Conservation (phyloP, 2,888 invertebrate genomes). For the Doris montereyensis region DNA sequence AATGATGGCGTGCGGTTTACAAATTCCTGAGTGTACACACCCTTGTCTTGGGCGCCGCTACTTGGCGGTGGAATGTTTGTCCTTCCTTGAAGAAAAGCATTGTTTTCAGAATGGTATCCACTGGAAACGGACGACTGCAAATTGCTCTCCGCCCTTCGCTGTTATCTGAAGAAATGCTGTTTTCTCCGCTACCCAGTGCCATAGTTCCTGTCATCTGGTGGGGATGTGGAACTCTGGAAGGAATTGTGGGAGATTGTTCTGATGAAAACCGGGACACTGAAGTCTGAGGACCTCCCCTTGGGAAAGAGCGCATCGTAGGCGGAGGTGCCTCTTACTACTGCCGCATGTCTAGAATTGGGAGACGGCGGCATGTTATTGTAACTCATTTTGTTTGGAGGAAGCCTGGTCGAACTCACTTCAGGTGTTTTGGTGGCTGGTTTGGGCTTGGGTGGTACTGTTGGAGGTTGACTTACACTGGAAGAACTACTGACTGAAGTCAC, state of each 20-base stretch:
- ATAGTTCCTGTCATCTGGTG: background rate
- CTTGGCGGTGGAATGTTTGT: background rate
- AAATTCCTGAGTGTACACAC: constrained; percentile 45
- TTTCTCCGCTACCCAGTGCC: constrained; percentile 47
- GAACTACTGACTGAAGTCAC: too few relatives aligned
- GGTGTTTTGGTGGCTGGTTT: background rate
- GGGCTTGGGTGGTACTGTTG: background rate
- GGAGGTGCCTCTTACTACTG: background rate
- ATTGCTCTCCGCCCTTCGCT: constrained; percentile 51
- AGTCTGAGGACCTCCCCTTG: background rate
- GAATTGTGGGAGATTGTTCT: background rate
- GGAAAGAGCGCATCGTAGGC: constrained; percentile 39
- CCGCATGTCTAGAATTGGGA: background rate
- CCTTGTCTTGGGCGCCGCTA: constrained; percentile 37
- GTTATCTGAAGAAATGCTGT: constrained; percentile 53
- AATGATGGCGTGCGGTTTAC: constrained; percentile 48
- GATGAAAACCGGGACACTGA: background rate
- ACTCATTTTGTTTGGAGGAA: background rate
- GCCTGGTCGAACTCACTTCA: background rate
- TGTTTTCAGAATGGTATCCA: constrained; percentile 49
- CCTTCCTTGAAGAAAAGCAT: background rate
- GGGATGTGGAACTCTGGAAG: background rate
- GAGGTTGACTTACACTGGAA: too few relatives aligned
- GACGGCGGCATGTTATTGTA: background rate
- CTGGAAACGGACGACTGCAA: constrained; percentile 49